Conservation (phyloP, 2,888 invertebrate genomes). For the Julus scandinavius region DNA sequence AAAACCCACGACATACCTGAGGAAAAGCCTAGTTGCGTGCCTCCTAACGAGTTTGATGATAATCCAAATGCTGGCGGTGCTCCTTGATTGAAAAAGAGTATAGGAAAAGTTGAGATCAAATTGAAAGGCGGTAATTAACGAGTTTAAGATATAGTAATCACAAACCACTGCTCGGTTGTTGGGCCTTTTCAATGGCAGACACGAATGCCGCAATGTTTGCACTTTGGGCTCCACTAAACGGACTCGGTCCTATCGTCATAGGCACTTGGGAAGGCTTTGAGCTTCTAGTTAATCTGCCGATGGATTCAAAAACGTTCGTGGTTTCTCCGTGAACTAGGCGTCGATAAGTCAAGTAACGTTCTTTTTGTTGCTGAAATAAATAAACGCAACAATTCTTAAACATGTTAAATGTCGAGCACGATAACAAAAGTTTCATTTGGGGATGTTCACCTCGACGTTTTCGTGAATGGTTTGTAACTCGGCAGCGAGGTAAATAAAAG, state of each 20-base stretch:
- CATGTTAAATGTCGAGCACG: not conserved
- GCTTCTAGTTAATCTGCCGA: not conserved
- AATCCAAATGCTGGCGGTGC: not conserved
- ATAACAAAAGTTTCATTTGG: not conserved
- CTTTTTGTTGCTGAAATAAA: slow-evolving; percentile 72
- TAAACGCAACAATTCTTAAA: not conserved
- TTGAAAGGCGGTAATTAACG: not conserved
- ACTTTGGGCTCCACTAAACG: slow-evolving; percentile 54
- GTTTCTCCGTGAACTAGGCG: slow-evolving; percentile 81
- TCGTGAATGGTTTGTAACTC: slow-evolving; percentile 82
- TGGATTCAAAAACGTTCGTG: slow-evolving; percentile 78
- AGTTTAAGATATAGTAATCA: not conserved
- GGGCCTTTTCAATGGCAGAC: slow-evolving; percentile 56
- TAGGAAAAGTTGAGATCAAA: not conserved
- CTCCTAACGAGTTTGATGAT: not conserved
- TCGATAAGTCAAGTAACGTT: slow-evolving; percentile 83
- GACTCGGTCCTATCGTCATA: slow-evolving; percentile 55
- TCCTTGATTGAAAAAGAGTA: not conserved
- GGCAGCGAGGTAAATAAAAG: slow-evolving; percentile 87
- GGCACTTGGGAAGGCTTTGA: not conserved
- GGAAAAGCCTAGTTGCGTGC: not conserved
- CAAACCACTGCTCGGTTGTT: slow-evolving; percentile 55
- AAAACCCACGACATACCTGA: not conserved
- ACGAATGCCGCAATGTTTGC: slow-evolving; percentile 55
- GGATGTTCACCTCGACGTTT: slow-evolving; percentile 71